phyloP scores from a whole-genome alignment of 1,140 invertebrate genomes.

The Macrotrachela quadricornifera region DNA sequence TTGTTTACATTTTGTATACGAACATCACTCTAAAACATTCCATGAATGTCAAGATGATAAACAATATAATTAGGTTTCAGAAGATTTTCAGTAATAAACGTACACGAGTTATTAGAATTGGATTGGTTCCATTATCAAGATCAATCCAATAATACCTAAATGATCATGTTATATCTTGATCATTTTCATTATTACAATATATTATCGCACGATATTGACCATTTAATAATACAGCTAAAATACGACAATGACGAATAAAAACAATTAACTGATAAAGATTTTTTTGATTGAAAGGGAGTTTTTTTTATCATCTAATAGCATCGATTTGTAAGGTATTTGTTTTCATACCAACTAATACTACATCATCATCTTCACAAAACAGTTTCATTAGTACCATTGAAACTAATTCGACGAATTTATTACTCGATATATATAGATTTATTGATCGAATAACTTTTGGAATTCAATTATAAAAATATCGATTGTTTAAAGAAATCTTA shows the following conservation, averaged over 20 bases:
- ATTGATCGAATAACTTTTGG: no score
- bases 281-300: slow-evolving; percentile 84
- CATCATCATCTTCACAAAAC: slow-evolving; percentile 44
- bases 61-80: slow-evolving; percentile 30
- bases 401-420: slow-evolving; percentile 53
- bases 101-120: slow-evolving; percentile 65
- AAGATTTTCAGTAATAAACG: slow-evolving; percentile 50
- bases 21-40: slow-evolving; percentile 22
- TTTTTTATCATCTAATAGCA: slow-evolving; percentile 30
- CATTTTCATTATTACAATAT: no score
- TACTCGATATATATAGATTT: no score
- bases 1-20: slow-evolving; percentile 3
- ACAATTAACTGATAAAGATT: slow-evolving; percentile 81
- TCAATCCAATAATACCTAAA: slow-evolving; percentile 67
- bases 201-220: no score
- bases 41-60: slow-evolving; percentile 13
- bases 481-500: no score
- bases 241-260: slow-evolving; percentile 67
- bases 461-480: no score
- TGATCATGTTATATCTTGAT: no score
- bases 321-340: no score
- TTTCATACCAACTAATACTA: slow-evolving; percentile 49
- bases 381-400: slow-evolving; percentile 63
- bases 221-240: slow-evolving; percentile 48
- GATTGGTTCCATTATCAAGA: slow-evolving; percentile 67